phyloP scores from a whole-genome alignment of 2,888 invertebrate genomes.

The Uropetala carovei region DNA sequence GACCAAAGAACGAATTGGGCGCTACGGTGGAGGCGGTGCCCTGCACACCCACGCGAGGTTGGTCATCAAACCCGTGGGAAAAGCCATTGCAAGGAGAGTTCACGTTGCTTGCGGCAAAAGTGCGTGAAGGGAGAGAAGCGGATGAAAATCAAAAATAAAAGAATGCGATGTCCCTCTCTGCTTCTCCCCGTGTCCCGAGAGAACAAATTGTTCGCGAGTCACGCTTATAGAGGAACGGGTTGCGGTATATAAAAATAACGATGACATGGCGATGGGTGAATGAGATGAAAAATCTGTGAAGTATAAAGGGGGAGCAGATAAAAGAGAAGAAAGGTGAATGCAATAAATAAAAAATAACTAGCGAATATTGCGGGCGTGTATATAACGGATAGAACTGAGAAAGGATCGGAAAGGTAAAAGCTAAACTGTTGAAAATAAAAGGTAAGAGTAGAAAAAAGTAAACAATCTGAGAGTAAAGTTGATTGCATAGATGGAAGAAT shows the following conservation, averaged over 20 bases:
- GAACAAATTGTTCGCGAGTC: conserved; percentile 49
- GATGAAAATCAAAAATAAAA: not conserved
- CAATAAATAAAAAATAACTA: not conserved
- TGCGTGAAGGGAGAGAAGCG: not conserved
- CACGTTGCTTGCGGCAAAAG: not conserved
- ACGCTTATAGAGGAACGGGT: conserved; percentile 33
- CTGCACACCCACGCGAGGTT: conserved; percentile 1
- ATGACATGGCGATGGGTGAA: conserved; percentile 20
- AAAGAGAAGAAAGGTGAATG: not conserved
- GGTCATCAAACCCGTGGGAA: not conserved
- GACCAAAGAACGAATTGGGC: not conserved
- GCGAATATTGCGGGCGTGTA: not conserved
- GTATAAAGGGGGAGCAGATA: not conserved
- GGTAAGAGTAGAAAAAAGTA: too few species aligned
- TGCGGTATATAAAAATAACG: conserved; percentile 45
- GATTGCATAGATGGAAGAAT: too few species aligned
- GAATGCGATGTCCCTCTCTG: not conserved
- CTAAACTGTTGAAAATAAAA: too few species aligned
- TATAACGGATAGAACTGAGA: not conserved
- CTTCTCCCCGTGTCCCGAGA: not conserved
- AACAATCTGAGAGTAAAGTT: too few species aligned
- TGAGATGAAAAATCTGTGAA: not conserved
- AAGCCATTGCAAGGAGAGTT: not conserved
- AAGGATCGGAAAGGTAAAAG: too few species aligned
- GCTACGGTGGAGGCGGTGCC: not conserved